A percentile compares a stretch with the other conserved stretches of the same genome.
phyloP scores from a whole-genome alignment of 2,888 invertebrate genomes.

The Aspidiotus destructor region DNA sequence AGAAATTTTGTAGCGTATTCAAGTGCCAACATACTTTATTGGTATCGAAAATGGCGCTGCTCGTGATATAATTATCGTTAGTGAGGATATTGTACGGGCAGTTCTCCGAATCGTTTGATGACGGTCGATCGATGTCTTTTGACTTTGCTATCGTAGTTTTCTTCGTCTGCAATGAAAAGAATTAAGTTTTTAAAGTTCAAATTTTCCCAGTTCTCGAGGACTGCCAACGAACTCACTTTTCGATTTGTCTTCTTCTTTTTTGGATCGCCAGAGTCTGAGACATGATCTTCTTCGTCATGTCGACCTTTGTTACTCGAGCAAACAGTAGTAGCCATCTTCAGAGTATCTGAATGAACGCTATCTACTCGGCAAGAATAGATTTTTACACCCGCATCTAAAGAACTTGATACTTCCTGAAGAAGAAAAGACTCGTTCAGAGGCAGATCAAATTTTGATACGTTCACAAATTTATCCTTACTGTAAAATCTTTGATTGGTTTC shows the following conservation, averaged over 20 bases:
- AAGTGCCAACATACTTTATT: conserved; percentile 10
- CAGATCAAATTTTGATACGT: neutral
- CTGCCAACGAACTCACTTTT: neutral
- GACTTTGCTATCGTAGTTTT: neutral
- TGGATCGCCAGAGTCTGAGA: neutral
- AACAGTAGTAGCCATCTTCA: conserved; percentile 21
- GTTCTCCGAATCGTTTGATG: neutral
- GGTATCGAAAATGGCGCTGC: conserved; percentile 16
- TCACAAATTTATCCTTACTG: conserved; percentile 39
- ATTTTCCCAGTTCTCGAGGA: neutral
- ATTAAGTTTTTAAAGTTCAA: neutral
- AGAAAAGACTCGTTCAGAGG: neutral
- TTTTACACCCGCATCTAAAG: conserved; percentile 78
- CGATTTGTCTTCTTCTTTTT: neutral
- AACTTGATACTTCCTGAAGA: conserved; percentile 54
- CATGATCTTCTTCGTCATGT: neutral
- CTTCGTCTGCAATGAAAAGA: neutral
- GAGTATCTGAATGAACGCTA: conserved; percentile 34
- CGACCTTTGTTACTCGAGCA: neutral
- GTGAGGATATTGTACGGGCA: neutral
- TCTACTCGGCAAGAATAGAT: conserved; percentile 83
- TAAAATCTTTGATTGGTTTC: conserved; percentile 54
- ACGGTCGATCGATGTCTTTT: conserved; percentile 8
- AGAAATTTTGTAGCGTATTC: conserved; percentile 2
- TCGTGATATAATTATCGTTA: conserved; percentile 13